Percentiles rank a stretch among this genome's conserved stretches.
Conservation (phyloP, 2,888 invertebrate genomes). For the Andrena camellia region DNA sequence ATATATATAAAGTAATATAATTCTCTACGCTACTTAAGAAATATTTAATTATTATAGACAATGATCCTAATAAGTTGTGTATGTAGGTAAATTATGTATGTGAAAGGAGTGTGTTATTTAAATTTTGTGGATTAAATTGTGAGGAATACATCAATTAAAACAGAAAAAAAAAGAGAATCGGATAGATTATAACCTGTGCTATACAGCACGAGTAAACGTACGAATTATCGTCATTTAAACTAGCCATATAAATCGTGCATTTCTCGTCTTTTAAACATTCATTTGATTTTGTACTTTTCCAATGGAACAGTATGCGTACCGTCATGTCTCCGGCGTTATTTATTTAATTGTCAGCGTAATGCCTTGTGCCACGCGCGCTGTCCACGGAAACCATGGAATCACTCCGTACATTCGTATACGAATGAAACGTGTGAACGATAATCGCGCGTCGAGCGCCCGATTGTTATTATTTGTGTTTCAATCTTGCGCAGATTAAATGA, state of each 20-base stretch:
- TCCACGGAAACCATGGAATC: slow-evolving; percentile 34
- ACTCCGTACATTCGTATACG: slow-evolving; percentile 54
- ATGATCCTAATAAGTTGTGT: slow-evolving; percentile 61
- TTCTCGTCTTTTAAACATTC: slow-evolving; percentile 50
- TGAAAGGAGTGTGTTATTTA: slow-evolving; percentile 63
- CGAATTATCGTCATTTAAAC: slow-evolving; percentile 29
- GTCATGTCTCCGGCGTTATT: slow-evolving; percentile 43
- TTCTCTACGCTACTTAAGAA: slow-evolving; percentile 60
- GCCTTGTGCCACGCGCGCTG: slow-evolving; percentile 47
- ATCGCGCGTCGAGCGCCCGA: slow-evolving; percentile 25
- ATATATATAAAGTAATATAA: slow-evolving; percentile 60
- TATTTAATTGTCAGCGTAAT: slow-evolving; percentile 52
- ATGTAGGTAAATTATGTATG: slow-evolving; percentile 61
- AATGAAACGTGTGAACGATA: slow-evolving; percentile 52
- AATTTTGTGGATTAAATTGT: slow-evolving; percentile 45
- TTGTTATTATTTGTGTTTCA: slow-evolving; percentile 69
- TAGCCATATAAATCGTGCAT: slow-evolving; percentile 41
- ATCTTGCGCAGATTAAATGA: slow-evolving; percentile 73
- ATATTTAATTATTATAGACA: slow-evolving; percentile 61
- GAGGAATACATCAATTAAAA: slow-evolving; percentile 35
- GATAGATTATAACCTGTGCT: slow-evolving; percentile 15
- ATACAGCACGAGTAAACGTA: slow-evolving; percentile 17
- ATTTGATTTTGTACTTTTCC: slow-evolving; percentile 70
- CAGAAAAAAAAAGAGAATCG: slow-evolving; percentile 10
- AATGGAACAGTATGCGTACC: slow-evolving; percentile 28